phyloP scores from a whole-genome alignment of 2,888 invertebrate species.

The Drosophila maculinotata region DNA sequence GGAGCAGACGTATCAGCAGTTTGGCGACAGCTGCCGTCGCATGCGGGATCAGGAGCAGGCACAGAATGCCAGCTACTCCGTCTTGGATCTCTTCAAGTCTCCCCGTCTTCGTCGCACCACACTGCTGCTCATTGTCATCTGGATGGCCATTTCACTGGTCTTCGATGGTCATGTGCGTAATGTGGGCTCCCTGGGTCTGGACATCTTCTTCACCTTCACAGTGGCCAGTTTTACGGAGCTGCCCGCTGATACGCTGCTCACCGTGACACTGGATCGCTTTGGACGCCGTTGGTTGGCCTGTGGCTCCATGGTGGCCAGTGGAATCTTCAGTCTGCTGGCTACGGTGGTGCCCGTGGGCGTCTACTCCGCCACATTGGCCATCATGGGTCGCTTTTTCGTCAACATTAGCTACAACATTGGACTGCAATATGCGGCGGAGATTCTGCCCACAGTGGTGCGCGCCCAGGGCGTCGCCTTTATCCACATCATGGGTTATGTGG shows the following conservation, averaged over 20 bases:
- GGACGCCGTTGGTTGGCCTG: constrained; percentile 94
- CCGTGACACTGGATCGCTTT: constrained; percentile 90
- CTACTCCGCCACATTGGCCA: constrained; percentile 91
- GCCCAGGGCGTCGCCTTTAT: constrained; percentile 94
- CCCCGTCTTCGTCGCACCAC: constrained; percentile 91
- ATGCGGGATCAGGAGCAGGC: constrained; percentile 89
- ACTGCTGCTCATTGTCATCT: constrained; percentile 91
- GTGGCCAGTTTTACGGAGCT: constrained; percentile 93
- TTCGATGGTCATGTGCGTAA: constrained; percentile 96
- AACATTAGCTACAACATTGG: constrained; percentile 96
- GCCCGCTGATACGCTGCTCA: constrained; percentile 93
- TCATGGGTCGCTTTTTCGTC: constrained; percentile 93
- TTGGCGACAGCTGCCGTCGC: constrained; percentile 88
- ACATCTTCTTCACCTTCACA: constrained; percentile 94
- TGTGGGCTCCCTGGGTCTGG: constrained; percentile 92
- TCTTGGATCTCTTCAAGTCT: constrained; percentile 92
- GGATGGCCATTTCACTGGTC: constrained; percentile 95
- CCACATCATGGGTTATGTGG: constrained; percentile 95
- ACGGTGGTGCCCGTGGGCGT: constrained; percentile 90
- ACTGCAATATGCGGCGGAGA: constrained; percentile 94
- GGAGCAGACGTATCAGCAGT: constrained; percentile 90
- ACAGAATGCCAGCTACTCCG: constrained; percentile 90
- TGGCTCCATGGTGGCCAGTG: constrained; percentile 92
- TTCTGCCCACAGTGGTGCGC: constrained; percentile 93
- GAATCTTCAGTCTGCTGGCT: constrained; percentile 92